phyloP scores from a whole-genome alignment of 2,888 invertebrate genomes.

The Marasmarcha lunaedactyla region DNA sequence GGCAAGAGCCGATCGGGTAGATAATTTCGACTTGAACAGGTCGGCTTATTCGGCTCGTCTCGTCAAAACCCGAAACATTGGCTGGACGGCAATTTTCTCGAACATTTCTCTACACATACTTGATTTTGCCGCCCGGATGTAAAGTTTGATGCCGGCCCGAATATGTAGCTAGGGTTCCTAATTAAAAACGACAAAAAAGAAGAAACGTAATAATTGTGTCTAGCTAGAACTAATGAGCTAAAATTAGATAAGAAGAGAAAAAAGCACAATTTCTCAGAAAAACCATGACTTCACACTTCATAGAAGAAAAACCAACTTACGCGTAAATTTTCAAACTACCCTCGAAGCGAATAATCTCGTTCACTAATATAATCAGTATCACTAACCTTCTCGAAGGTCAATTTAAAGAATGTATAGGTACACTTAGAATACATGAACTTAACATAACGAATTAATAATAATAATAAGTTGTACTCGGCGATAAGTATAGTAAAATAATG shows the following conservation, averaged over 20 bases:
- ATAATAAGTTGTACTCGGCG: conserved; percentile 57
- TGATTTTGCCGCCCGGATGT: too few relatives aligned
- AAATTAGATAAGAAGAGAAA: conserved; percentile 52
- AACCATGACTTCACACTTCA: conserved; percentile 22
- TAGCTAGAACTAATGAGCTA: conserved; percentile 64
- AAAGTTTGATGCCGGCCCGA: too few relatives aligned
- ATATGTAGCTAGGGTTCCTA: too few relatives aligned
- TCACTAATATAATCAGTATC: conserved; percentile 51
- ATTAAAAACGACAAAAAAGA: too few relatives aligned
- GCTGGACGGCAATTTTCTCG: too few relatives aligned
- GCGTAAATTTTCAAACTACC: conserved; percentile 40
- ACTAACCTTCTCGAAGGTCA: conserved; percentile 69
- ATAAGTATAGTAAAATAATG: conserved; percentile 27
- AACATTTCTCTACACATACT: too few relatives aligned
- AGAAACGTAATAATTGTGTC: conserved; percentile 19
- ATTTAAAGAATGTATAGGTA: conserved; percentile 69
- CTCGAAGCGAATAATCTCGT: conserved; percentile 44
- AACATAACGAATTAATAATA: conserved; percentile 48
- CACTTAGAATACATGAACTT: conserved; percentile 60
- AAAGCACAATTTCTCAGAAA: conserved; percentile 48
- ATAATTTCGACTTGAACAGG: too few relatives aligned
- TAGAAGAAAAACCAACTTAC: conserved; percentile 15
- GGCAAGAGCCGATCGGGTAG: too few relatives aligned
- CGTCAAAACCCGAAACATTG: too few relatives aligned
- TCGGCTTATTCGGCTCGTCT: too few relatives aligned